Evolutionary conservation across 35 echinoderm and acorn worm species (phyloP).

Genomic region (Amphiura filiformis): DNA sequence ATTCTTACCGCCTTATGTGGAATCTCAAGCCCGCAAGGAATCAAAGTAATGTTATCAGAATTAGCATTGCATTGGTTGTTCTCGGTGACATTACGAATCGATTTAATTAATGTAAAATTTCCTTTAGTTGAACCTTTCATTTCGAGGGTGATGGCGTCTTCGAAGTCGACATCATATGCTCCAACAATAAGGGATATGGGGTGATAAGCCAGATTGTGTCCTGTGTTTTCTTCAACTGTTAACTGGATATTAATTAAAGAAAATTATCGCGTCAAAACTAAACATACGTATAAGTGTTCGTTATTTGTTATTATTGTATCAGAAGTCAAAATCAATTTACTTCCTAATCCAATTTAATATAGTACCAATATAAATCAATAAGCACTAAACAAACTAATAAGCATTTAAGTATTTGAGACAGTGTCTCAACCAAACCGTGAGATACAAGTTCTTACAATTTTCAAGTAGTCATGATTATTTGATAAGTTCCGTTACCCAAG

Average conservation of each 20-base stretch:
- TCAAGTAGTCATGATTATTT: too few relatives aligned
- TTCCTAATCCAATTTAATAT: too few relatives aligned
- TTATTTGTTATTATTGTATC: too few relatives aligned
- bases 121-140: not conserved
- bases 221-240: conserved; percentile 23
- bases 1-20: conserved; percentile 2
- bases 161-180: conserved; percentile 17
- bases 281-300: not conserved
- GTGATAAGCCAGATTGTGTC: conserved; percentile 5
- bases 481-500: too few relatives aligned
- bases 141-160: not conserved
- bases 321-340: not conserved
- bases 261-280: not conserved
- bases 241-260: not conserved
- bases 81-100: not conserved
- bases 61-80: not conserved
- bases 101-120: not conserved
- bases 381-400: too few relatives aligned
- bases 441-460: too few relatives aligned
- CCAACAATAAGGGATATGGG: not conserved
- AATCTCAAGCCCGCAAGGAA: not conserved
- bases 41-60: too few relatives aligned
- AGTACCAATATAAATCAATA: too few relatives aligned
- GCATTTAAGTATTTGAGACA: too few relatives aligned
- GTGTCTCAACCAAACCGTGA: too few relatives aligned